A percentile compares a stretch with the other conserved stretches of the same genome.
phyloP scores from a whole-genome alignment of 2,888 invertebrate genomes.

The Rambutsinella grinnellia region DNA sequence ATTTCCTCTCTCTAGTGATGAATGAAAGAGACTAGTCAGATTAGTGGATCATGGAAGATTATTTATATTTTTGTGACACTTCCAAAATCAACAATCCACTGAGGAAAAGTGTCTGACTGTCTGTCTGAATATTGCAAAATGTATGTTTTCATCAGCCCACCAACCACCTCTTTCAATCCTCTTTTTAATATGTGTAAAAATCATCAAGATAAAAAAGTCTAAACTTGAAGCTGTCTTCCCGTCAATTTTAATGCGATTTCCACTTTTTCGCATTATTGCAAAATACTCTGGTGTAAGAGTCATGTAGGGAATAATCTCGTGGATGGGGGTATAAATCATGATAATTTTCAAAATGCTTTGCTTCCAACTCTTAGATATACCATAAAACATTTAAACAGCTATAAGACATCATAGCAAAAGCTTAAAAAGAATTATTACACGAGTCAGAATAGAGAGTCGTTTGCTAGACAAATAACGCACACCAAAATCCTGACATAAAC shows the following conservation, averaged over 20 bases:
- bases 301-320: conserved; percentile 42
- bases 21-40: conserved; percentile 31
- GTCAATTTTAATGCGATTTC: background rate
- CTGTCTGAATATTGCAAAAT: conserved; percentile 1
- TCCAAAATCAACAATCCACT: conserved; percentile 60
- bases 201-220: background rate
- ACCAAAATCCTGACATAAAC: conserved; percentile 34
- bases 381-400: conserved; percentile 56
- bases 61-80: conserved; percentile 62
- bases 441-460: conserved; percentile 19
- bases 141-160: conserved; percentile 44
- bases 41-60: conserved; percentile 57
- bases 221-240: background rate
- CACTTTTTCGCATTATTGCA: background rate
- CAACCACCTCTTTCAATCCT: conserved; percentile 14
- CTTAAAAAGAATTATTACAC: conserved; percentile 52
- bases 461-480: conserved; percentile 54
- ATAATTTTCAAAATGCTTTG: conserved; percentile 53
- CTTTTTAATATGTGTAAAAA: background rate
- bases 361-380: conserved; percentile 38
- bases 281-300: conserved; percentile 13
- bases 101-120: background rate
- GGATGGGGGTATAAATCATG: conserved; percentile 55
- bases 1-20: no score
- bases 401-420: conserved; percentile 53